phyloP scores from a whole-genome alignment of 2,888 invertebrate genomes.

The Drosophila helvetica region DNA sequence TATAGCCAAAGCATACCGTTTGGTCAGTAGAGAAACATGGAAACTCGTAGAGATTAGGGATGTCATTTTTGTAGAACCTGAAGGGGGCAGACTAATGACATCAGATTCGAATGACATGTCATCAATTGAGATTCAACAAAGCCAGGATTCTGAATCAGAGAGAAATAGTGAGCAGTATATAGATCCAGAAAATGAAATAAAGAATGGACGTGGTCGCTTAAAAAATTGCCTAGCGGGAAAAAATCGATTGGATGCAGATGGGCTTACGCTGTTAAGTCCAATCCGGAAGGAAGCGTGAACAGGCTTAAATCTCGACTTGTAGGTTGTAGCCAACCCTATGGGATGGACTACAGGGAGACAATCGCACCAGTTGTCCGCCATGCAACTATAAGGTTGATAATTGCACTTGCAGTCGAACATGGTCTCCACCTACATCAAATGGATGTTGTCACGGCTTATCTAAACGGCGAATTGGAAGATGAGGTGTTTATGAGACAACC shows the following conservation, averaged over 20 bases:
- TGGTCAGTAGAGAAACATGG: not conserved
- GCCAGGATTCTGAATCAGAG: not conserved
- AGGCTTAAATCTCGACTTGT: too few relatives aligned
- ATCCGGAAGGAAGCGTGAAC: not conserved
- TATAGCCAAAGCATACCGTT: not conserved
- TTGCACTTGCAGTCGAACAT: too few relatives aligned
- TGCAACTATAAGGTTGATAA: too few relatives aligned
- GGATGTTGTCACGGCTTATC: too few relatives aligned
- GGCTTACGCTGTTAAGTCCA: not conserved
- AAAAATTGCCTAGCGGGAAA: not conserved
- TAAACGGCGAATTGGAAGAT: too few relatives aligned
- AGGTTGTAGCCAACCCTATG: too few relatives aligned
- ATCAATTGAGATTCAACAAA: not conserved
- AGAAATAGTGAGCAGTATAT: not conserved
- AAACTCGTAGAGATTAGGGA: not conserved
- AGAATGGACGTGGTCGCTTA: not conserved
- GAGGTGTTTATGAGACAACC: too few relatives aligned
- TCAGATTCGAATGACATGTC: not conserved
- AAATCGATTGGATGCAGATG: not conserved
- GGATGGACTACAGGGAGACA: too few relatives aligned
- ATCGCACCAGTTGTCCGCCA: too few relatives aligned
- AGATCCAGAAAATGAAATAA: too few relatives aligned
- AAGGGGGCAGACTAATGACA: not conserved
- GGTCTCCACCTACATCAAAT: too few relatives aligned
- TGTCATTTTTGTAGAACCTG: not conserved